Evolutionary conservation across 1,140 invertebrate species (phyloP), one percentile per base, ranked within the genome.

Genomic region (Helicoverpa zea): DNA sequence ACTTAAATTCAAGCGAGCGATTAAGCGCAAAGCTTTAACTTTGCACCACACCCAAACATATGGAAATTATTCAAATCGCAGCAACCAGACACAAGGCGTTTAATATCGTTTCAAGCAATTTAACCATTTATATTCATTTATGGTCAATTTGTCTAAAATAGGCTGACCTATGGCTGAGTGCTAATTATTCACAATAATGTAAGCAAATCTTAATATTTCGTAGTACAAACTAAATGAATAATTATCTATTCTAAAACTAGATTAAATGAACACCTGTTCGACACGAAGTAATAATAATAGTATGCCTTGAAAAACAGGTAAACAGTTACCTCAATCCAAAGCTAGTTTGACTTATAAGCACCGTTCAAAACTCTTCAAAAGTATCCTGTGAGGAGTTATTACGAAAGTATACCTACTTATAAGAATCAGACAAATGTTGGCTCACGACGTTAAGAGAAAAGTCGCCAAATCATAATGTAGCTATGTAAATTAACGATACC

Each of bases 61-160:
- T 77, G 30, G 75, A 77, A 77, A 77, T 77, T 77, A 77, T 77
- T 77, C 49, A 77, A 77, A 77, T 77, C 29, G 30, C 61, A 61
- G 13, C 61, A 64, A 49, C 47, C 30, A 54, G 12, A 51, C 75
- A 64, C 51, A 77, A 23, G 54, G 75, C 49, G 63, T 66, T 76
- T 77, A 77, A 77, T 54, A 77, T 77, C 49, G 51, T 66, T 77
- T 52, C 23, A 61, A 75, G 30, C 61, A 49, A 77, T 77, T 77
- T 66, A 77, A 64, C 68, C 43, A 63, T 43, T 43, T 43, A 43
- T 9, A 9, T 49, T 35, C 54, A 54, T 77, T 77, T 77, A 77
- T 66, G n/a, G 61, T 54, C 75, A 66, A 77, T 77, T 77, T 66
- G 75, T 77, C 49, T 51, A 63, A 77, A 77, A 49, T 66, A 23